phyloP scores from a whole-genome alignment of 2,797 vertebrate genomes.

The Hapalemur alaotrensis region DNA sequence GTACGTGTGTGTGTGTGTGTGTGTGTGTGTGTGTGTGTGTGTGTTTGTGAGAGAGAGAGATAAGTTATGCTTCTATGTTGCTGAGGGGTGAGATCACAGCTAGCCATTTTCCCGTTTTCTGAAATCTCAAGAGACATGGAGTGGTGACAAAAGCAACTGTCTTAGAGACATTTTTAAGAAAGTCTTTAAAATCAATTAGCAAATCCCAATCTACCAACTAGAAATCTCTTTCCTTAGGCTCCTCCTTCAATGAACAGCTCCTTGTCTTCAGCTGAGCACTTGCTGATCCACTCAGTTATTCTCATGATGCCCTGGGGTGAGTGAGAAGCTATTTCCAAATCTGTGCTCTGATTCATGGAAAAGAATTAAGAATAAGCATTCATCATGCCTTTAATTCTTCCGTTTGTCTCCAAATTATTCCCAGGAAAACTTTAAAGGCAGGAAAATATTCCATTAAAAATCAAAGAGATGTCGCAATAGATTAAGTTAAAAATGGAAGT shows the following conservation, averaged over 20 bases:
- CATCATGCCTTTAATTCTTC: background rate
- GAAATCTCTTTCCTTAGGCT: background rate
- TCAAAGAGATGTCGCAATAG: background rate
- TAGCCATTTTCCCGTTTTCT: background rate
- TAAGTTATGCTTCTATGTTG: too few species aligned
- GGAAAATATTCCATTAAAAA: background rate
- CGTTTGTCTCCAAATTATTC: background rate
- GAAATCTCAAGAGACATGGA: background rate
- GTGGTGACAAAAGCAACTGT: background rate
- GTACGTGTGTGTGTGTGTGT: background rate
- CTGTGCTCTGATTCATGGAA: background rate
- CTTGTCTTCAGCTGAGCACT: background rate
- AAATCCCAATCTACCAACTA: background rate
- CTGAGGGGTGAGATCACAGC: background rate
- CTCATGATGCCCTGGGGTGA: background rate
- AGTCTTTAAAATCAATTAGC: background rate
- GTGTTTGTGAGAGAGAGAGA: background rate
- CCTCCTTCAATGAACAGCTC: background rate
- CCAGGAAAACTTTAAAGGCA: background rate
- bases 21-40: background rate
- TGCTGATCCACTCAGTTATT: background rate
- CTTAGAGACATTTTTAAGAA: background rate
- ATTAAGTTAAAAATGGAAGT: background rate
- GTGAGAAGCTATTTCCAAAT: background rate
- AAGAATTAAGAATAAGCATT: background rate